Evolutionary conservation across 2,113 vertebrate genomes (phyloP).

Genomic region (Ceuthmochares aereus): DNA sequence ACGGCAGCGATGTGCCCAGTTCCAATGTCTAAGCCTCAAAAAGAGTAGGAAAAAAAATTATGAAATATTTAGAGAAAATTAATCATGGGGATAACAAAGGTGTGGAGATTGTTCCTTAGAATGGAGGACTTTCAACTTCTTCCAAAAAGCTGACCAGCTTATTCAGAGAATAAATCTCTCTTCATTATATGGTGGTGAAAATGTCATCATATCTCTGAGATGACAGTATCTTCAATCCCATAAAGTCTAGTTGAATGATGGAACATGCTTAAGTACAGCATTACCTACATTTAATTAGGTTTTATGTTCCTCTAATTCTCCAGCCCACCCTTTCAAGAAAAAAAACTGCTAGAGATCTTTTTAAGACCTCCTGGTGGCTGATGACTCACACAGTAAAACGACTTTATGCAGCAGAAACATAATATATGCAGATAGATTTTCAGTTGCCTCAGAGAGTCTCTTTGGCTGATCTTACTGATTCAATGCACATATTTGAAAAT

Average conservation of each 20-base stretch:
- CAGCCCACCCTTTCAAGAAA: background rate
- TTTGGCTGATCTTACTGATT: background rate
- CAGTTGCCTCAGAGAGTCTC: background rate
- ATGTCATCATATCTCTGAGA: background rate
- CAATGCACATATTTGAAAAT: background rate
- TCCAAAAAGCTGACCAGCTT: background rate
- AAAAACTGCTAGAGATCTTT: background rate
- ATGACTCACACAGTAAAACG: conserved; percentile 28
- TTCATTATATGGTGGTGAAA: background rate
- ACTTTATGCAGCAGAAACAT: background rate
- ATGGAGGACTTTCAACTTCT: background rate
- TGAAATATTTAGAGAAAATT: background rate
- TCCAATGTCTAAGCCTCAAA: background rate
- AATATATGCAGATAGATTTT: conserved; percentile 21
- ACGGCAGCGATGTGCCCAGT: background rate
- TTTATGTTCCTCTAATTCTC: conserved; percentile 34
- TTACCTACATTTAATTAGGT: conserved; percentile 28
- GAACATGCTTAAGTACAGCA: background rate
- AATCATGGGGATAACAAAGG: background rate
- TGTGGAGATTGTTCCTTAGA: background rate
- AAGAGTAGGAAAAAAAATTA: background rate
- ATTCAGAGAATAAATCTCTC: background rate
- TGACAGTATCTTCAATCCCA: background rate
- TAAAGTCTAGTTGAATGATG: background rate
- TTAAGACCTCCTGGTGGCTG: background rate